Evolutionary conservation across 37 sponge, comb jelly and placozoan species (phyloP).

Genomic region (Bolinopsis microptera): DNA sequence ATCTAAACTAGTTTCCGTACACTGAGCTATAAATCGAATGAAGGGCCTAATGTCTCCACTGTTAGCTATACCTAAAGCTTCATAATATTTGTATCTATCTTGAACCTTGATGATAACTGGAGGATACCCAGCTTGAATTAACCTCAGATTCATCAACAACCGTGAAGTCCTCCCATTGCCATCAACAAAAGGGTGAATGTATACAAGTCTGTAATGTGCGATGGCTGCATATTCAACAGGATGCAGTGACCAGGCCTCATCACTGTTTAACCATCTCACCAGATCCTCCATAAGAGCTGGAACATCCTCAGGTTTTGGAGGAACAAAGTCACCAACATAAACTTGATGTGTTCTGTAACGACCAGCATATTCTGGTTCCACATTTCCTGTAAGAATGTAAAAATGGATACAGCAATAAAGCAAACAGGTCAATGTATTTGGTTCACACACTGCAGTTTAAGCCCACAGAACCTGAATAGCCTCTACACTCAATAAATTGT

Average conservation of each 20-base stretch:
- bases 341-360: conserved; percentile 65
- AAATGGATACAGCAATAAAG: not conserved
- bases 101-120: conserved; percentile 68
- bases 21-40: conserved; percentile 66
- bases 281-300: conserved; percentile 66
- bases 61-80: conserved; percentile 61
- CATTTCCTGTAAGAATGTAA: conserved; percentile 40
- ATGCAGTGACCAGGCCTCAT: conserved; percentile 66
- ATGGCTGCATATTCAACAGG: conserved; percentile 69
- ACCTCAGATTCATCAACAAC: conserved; percentile 67
- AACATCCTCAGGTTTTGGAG: conserved; percentile 68
- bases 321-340: conserved; percentile 66
- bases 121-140: conserved; percentile 69
- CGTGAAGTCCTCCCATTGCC: conserved; percentile 69
- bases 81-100: conserved; percentile 68
- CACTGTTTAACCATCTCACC: conserved; percentile 66
- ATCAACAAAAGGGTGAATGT: conserved; percentile 71
- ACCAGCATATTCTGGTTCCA: conserved; percentile 57
- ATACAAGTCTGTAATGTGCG: conserved; percentile 69
- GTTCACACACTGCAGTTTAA: too few species aligned
- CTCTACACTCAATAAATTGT: too few species aligned
- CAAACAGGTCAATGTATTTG: conserved; percentile 27
- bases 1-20: conserved; percentile 68
- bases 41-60: conserved; percentile 70
- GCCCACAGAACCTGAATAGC: too few species aligned